Evolutionary conservation across 2,797 vertebrate genomes (phyloP).

Genomic region (Alosa sapidissima): DNA sequence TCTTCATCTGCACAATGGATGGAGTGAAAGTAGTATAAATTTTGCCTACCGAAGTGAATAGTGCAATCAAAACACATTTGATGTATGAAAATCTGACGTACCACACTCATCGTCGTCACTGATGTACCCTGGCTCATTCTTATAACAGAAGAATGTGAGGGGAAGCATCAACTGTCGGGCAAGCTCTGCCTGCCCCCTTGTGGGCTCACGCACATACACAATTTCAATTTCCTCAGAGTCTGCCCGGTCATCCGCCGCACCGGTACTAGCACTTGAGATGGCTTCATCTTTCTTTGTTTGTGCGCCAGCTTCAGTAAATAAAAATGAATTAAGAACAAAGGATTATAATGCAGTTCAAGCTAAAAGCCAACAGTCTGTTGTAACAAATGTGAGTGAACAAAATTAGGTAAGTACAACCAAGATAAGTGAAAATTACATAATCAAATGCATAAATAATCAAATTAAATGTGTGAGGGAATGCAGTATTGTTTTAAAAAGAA

Average conservation of each 20-base stretch:
- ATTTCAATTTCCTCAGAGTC: constrained; percentile 80
- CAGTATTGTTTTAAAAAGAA: background rate
- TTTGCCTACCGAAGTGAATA: background rate
- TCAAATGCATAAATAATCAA: background rate
- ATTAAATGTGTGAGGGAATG: background rate
- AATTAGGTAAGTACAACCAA: background rate
- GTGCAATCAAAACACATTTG: constrained; percentile 26
- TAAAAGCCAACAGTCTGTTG: background rate
- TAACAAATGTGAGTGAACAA: background rate
- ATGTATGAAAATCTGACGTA: constrained; percentile 62
- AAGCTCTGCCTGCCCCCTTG: constrained; percentile 83
- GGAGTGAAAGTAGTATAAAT: constrained; percentile 6
- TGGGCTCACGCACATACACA: constrained; percentile 84
- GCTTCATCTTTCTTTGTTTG: constrained; percentile 40
- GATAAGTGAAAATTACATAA: background rate
- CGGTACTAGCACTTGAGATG: background rate
- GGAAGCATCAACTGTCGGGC: constrained; percentile 85
- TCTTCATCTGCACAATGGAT: constrained; percentile 83
- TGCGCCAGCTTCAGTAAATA: constrained; percentile 55
- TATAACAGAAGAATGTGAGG: constrained; percentile 93
- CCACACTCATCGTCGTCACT: constrained; percentile 88
- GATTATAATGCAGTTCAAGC: background rate
- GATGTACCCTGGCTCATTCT: constrained; percentile 86
- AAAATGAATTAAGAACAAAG: constrained; percentile 24
- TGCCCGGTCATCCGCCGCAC: constrained; percentile 34